A percentile compares a stretch with the other conserved stretches of the same genome.
Evolutionary conservation across 2,888 invertebrate species (phyloP).

Genomic region (Notodonta ziczac): DNA sequence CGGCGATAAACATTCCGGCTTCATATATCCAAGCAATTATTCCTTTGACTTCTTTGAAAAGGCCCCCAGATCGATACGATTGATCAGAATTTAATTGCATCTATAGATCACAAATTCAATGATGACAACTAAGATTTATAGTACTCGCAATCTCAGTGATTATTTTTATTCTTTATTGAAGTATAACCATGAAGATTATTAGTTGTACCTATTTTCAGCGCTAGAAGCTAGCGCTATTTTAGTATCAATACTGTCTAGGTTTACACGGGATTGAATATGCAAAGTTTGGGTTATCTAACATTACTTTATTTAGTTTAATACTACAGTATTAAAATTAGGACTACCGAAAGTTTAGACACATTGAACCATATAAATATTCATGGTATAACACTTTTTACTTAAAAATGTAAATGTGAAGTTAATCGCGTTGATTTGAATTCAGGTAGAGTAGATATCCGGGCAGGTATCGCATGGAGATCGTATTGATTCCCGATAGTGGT

Average conservation of each 20-base stretch:
- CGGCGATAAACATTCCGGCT: conserved; percentile 49
- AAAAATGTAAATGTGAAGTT: conserved; percentile 40
- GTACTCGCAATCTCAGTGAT: background rate
- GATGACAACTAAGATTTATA: background rate
- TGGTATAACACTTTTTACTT: conserved; percentile 37
- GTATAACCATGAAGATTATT: no score
- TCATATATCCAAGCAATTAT: conserved; percentile 32
- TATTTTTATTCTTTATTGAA: background rate
- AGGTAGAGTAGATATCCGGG: conserved; percentile 25
- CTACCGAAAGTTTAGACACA: conserved; percentile 12
- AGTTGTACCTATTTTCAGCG: no score
- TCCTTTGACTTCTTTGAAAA: conserved; percentile 30
- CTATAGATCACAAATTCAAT: conserved; percentile 11
- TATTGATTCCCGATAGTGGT: conserved; percentile 45
- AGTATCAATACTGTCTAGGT: no score
- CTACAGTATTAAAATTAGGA: background rate
- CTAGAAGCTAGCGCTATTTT: no score
- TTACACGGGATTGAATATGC: no score
- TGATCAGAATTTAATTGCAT: conserved; percentile 23
- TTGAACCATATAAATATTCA: conserved; percentile 38
- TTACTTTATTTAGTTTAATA: background rate
- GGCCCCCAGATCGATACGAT: conserved; percentile 16
- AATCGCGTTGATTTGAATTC: conserved; percentile 41
- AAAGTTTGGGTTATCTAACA: background rate
- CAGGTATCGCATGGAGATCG: conserved; percentile 36